A percentile compares a stretch with the other conserved stretches of the same genome.
Conservation (phyloP, 2,113 vertebrate genomes). For the Bungarus multicinctus region DNA sequence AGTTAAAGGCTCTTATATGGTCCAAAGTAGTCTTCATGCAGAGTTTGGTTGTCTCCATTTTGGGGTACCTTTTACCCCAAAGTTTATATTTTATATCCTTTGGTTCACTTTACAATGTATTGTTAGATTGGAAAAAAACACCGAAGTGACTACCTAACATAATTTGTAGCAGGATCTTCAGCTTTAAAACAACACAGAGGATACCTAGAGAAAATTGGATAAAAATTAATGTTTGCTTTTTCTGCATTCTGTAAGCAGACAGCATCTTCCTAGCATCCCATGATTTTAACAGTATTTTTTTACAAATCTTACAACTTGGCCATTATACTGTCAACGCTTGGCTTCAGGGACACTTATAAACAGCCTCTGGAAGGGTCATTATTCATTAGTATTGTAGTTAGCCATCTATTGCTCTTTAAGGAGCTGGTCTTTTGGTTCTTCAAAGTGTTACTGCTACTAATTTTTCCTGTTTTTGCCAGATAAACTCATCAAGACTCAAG, state of each 20-base stretch:
- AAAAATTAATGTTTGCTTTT: neutral
- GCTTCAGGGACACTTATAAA: neutral
- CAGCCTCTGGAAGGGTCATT: neutral
- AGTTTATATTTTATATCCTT: neutral
- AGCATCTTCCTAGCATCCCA: neutral
- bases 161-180: neutral
- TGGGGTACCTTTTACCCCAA: neutral
- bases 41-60: neutral
- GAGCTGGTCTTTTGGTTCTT: neutral
- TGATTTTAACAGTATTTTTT: neutral
- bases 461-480: neutral
- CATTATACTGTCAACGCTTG: neutral
- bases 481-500: too few relatives aligned
- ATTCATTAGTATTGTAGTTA: neutral
- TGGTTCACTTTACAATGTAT: neutral
- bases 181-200: neutral
- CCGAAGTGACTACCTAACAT: neutral
- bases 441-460: neutral
- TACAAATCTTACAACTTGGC: neutral
- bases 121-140: neutral
- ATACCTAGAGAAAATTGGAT: neutral
- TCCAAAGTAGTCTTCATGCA: neutral
- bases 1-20: neutral
- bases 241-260: neutral
- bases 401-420: neutral